Conservation (phyloP, 2,888 invertebrate genomes). For the Dichetophora obliterata region DNA sequence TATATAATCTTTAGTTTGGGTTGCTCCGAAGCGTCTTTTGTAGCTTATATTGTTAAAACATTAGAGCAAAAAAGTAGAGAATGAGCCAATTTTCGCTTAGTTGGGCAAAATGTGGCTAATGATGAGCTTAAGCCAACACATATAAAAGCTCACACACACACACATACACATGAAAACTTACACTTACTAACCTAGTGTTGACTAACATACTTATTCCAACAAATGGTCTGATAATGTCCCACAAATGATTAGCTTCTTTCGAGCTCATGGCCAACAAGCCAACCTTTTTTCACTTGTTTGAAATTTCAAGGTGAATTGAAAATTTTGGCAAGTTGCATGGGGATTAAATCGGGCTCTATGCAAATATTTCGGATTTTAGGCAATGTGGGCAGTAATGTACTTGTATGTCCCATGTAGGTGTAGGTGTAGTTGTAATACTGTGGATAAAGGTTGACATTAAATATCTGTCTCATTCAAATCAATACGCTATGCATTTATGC, state of each 20-base stretch:
- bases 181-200: not conserved
- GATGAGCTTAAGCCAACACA: conserved; percentile 15
- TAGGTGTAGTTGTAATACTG: not conserved
- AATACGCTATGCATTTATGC: not conserved
- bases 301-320: conserved; percentile 28
- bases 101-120: conserved; percentile 9
- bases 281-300: not conserved
- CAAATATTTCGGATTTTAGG: conserved; percentile 25
- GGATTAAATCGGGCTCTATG: conserved; percentile 12
- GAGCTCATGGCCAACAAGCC: not conserved
- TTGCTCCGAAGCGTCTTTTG: not conserved
- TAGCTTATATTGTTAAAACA: too few relatives aligned
- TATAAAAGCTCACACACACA: not conserved
- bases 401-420: not conserved
- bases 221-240: conserved; percentile 63
- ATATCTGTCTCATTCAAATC: conserved; percentile 4
- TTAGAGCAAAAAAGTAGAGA: too few relatives aligned
- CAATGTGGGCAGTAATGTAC: not conserved
- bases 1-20: not conserved
- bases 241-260: conserved; percentile 61
- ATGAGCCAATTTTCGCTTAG: not conserved
- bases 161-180: not conserved
- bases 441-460: conserved; percentile 2
- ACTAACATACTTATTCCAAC: conserved; percentile 45
- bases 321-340: conserved; percentile 12